Evolutionary conservation across 2,113 vertebrate species (phyloP), one percentile per base, ranked within the genome.

Genomic region (Podiceps cristatus): DNA sequence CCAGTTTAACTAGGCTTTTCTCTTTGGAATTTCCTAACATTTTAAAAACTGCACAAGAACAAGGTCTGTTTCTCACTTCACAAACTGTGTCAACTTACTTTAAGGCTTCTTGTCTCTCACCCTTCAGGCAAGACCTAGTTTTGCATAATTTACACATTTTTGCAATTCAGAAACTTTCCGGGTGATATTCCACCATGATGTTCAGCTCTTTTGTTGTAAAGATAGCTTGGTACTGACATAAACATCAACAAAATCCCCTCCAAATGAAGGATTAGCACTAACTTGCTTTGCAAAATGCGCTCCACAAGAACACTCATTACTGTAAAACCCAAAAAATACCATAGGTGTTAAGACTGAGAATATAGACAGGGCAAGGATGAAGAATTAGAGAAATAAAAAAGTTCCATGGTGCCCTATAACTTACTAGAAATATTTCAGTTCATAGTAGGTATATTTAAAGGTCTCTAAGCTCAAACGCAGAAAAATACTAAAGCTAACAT

Each of bases 91-190:
- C 88, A 87, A 47, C 58, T 81, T 74, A n/a, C 71, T 94, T 76
- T 37, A 53, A 92, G 71, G 62, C 20, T 94, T 93, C 66, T 68
- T 88, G 88, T 92, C 75, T 97, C 86, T 94, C 91, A 94, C 67
- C 50, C 83, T 93, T 95, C 86, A 90, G 62, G 67, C 74, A 90
- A 75, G 75, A 90, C 58, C 67, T 60, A 45, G 20, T 68, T 92
- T 88, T 90, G 67, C 44, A 62, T 69, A 86, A 80, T 83, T 90
- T 73, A 37, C 74, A 66, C 15, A 27, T 64, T 80, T 82, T 79
- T 88, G 76, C 49, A 77, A 28, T 73, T 93, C 86, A 88, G 62
- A 76, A 92, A 73, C 78, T 45, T 86, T 72, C 67, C 83, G 76
- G 59, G 83, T 88, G 82, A 33, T 64, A 77, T 55, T 90, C 75